Conservation (phyloP, 2,113 vertebrate genomes). For the Atractosteus spatula region DNA sequence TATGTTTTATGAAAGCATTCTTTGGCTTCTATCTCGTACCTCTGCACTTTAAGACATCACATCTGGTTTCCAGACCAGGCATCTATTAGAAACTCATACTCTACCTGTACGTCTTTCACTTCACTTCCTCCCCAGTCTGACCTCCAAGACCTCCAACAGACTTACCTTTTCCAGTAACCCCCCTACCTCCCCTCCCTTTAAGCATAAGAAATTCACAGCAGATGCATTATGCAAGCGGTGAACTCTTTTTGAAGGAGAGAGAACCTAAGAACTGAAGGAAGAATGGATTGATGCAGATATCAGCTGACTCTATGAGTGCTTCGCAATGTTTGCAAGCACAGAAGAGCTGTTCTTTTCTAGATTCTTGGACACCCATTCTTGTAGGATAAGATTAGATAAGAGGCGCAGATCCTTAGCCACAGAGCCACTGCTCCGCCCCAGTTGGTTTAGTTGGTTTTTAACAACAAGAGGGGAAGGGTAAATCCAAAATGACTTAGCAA, state of each 20-base stretch:
- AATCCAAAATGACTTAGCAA: too few species aligned
- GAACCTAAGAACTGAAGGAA: not conserved
- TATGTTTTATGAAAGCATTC: not conserved
- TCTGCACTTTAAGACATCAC: too few species aligned
- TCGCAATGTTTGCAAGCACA: not conserved
- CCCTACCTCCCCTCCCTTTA: not conserved
- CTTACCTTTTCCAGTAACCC: slow-evolving; percentile 38
- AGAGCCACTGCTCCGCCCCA: too few species aligned
- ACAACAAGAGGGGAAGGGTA: too few species aligned
- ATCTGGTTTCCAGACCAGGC: not conserved
- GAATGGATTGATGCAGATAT: not conserved
- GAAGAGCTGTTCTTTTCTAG: not conserved
- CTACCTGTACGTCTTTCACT: slow-evolving; percentile 35
- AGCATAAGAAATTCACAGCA: slow-evolving; percentile 1
- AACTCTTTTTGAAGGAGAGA: not conserved
- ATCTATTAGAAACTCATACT: slow-evolving; percentile 31
- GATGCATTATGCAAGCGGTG: slow-evolving; percentile 6
- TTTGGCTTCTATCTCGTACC: too few species aligned
- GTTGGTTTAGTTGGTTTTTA: too few species aligned
- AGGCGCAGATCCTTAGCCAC: too few species aligned
- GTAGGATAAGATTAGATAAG: too few species aligned
- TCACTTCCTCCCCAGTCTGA: slow-evolving; percentile 32
- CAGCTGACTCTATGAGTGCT: too few species aligned
- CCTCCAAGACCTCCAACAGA: slow-evolving; percentile 24
- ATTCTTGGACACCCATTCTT: too few species aligned